Conservation (phyloP, 2,797 vertebrate genomes). For the Etheostoma perlongum region DNA sequence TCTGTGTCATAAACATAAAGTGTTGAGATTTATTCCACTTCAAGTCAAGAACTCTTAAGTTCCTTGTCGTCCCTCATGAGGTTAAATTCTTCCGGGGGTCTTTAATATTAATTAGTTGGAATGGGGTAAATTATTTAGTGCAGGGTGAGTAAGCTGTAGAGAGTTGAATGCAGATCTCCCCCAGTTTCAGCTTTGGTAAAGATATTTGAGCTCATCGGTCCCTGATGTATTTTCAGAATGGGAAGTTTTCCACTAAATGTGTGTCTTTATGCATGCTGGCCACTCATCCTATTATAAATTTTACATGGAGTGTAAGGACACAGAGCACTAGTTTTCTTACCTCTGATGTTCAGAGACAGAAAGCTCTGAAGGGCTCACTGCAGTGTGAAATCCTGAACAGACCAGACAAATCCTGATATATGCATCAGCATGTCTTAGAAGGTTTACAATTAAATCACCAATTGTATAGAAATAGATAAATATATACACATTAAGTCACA, state of each 20-base stretch:
- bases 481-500: neutral
- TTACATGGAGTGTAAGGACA: constrained; percentile 55
- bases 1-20: constrained; percentile 31
- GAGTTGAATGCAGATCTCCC: constrained; percentile 47
- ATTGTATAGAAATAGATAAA: constrained; percentile 14
- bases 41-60: constrained; percentile 24
- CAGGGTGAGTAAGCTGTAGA: constrained; percentile 24
- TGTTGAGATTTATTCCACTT: constrained; percentile 3
- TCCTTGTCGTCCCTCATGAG: constrained; percentile 36
- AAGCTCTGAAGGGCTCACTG: constrained; percentile 49
- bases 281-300: constrained; percentile 66
- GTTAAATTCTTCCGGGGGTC: constrained; percentile 48
- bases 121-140: constrained; percentile 70
- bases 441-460: constrained; percentile 8
- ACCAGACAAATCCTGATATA: constrained; percentile 42
- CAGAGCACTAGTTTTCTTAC: constrained; percentile 38
- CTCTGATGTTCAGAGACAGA: constrained; percentile 26
- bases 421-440: constrained; percentile 48
- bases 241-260: constrained; percentile 45
- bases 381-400: constrained; percentile 64
- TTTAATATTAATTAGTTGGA: constrained; percentile 74
- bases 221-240: constrained; percentile 42
- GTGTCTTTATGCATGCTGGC: constrained; percentile 64
- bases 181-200: constrained; percentile 50
- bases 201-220: constrained; percentile 33